Conservation (phyloP, 2,113 vertebrate species). For the Cynocephalus volans region DNA sequence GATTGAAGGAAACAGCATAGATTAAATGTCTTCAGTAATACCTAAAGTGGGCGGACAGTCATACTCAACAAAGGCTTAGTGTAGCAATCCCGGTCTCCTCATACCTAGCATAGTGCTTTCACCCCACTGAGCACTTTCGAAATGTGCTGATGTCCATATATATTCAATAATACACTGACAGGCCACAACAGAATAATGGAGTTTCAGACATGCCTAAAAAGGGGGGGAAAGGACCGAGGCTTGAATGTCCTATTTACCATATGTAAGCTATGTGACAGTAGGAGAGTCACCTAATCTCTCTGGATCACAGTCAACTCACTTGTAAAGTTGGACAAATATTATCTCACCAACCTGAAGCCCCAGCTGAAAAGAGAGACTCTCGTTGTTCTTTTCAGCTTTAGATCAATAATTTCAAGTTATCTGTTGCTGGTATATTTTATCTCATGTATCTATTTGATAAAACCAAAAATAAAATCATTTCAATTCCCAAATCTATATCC, state of each 20-base stretch:
- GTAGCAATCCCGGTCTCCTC: not conserved
- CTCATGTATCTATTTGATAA: constrained; percentile 18
- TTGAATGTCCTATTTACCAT: not conserved
- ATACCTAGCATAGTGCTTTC: not conserved
- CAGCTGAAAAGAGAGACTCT: not conserved
- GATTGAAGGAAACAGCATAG: not conserved
- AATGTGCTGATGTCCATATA: not conserved
- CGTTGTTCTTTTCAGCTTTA: not conserved
- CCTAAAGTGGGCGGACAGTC: not conserved
- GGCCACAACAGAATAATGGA: not conserved
- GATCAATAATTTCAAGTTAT: not conserved
- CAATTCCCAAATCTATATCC: not conserved
- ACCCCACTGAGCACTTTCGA: not conserved
- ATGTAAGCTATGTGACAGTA: not conserved
- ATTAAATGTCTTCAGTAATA: not conserved
- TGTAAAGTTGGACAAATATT: not conserved
- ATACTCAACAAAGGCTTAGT: not conserved
- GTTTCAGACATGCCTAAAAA: not conserved
- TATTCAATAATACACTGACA: not conserved
- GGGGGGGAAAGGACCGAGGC: not conserved
- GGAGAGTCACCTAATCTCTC: not conserved
- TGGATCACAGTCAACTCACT: not conserved
- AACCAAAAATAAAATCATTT: not conserved
- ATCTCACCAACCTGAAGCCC: not conserved
- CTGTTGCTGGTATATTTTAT: constrained; percentile 5